A percentile compares a stretch with the other conserved stretches of the same genome.
Evolutionary conservation across 2,113 vertebrate species (phyloP).

Genomic region (Ophiodon elongatus): DNA sequence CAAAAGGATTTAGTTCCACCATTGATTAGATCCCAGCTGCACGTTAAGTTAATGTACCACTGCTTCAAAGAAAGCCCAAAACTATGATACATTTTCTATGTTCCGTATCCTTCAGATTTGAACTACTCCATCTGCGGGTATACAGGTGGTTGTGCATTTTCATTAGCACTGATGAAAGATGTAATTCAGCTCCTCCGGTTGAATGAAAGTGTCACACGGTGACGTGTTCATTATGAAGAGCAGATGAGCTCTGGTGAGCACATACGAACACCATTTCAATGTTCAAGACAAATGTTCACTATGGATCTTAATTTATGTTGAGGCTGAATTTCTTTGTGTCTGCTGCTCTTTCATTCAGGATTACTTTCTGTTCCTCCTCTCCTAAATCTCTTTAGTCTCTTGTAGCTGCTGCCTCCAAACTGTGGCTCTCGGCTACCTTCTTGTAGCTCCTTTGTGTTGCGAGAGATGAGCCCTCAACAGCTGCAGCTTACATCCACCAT

Average conservation of each 20-base stretch:
- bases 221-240: background rate
- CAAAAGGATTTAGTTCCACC: background rate
- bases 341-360: slow-evolving; percentile 63
- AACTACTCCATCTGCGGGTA: background rate
- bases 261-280: background rate
- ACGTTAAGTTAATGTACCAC: background rate
- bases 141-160: background rate
- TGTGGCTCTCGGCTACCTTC: slow-evolving; percentile 58
- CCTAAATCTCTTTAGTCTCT: slow-evolving; percentile 57
- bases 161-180: background rate
- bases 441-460: slow-evolving; percentile 54
- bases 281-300: slow-evolving; percentile 8
- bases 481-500: slow-evolving; percentile 67
- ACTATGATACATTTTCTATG: background rate
- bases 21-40: background rate
- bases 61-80: background rate
- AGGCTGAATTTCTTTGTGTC: slow-evolving; percentile 41
- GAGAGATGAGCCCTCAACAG: slow-evolving; percentile 69
- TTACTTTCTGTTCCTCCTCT: slow-evolving; percentile 61
- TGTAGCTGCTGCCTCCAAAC: slow-evolving; percentile 57
- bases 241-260: background rate
- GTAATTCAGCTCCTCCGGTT: background rate
- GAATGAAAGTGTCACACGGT: background rate
- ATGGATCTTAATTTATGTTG: slow-evolving; percentile 34
- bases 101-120: background rate